phyloP scores from a whole-genome alignment of 2,113 vertebrate species.

The Electrona antarctica region DNA sequence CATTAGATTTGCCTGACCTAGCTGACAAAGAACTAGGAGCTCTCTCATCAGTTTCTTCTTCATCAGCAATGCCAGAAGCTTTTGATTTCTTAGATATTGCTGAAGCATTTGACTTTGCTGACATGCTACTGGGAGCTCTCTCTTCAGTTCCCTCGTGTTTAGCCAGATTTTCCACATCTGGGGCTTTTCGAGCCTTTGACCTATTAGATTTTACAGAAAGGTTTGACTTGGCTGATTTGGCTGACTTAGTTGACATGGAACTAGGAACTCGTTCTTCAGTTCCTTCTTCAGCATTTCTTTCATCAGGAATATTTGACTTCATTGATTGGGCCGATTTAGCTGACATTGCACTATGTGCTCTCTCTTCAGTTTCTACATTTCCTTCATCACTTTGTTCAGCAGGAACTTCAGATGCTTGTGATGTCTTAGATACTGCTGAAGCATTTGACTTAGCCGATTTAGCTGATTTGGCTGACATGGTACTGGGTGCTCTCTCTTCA shows the following conservation, averaged over 20 bases:
- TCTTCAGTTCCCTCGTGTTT: conserved; percentile 24
- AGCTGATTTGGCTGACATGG: conserved; percentile 51
- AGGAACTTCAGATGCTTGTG: neutral
- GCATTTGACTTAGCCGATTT: conserved; percentile 33
- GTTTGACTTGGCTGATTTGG: conserved; percentile 47
- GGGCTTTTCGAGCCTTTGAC: conserved; percentile 38
- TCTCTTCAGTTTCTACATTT: conserved; percentile 6
- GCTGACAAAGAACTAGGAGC: conserved; percentile 3
- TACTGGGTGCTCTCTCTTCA: conserved; percentile 45
- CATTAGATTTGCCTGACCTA: conserved; percentile 39
- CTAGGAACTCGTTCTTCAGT: conserved; percentile 17
- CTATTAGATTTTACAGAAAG: conserved; percentile 7
- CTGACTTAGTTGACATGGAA: conserved; percentile 49
- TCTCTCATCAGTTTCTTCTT: conserved; percentile 15
- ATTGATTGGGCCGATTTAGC: conserved; percentile 1
- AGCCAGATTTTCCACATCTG: conserved; percentile 14
- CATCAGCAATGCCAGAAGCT: conserved; percentile 38
- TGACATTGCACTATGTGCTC: conserved; percentile 1
- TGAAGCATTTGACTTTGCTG: conserved; percentile 47
- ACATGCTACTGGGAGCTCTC: conserved; percentile 1
- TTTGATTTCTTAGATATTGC: conserved; percentile 48
- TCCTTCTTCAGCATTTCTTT: conserved; percentile 29
- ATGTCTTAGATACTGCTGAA: conserved; percentile 28
- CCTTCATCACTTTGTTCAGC: neutral
- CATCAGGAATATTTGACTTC: conserved; percentile 40